Evolutionary conservation across 92 coral and sea anemone species (phyloP).

Genomic region (Epizoanthus illoricatus): DNA sequence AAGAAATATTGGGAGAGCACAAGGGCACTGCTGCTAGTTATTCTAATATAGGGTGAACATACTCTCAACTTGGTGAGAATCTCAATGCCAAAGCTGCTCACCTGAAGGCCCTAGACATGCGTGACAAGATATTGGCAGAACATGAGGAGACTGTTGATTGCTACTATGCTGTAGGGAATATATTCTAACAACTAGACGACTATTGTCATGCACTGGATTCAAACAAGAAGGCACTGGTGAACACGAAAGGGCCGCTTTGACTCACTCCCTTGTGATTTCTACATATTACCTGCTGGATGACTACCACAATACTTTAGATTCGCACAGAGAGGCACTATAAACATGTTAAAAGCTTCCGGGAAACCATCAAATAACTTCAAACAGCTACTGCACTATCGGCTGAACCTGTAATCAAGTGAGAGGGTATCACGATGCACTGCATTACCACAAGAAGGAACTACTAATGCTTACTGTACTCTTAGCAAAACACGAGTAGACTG

Average conservation of each 20-base stretch:
- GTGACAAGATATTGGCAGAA: not conserved
- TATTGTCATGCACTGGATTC: not conserved
- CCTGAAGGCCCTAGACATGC: not conserved
- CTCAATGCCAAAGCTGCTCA: no score
- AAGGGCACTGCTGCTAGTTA: not conserved
- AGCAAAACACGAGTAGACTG: not conserved
- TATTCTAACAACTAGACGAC: not conserved
- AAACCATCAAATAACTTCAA: not conserved
- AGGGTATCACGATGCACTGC: not conserved
- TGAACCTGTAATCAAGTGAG: not conserved
- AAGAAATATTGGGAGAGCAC: not conserved
- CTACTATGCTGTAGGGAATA: conserved; percentile 2
- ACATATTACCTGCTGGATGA: not conserved
- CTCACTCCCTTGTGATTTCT: not conserved
- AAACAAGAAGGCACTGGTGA: not conserved
- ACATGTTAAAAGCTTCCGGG: not conserved
- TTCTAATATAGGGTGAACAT: not conserved
- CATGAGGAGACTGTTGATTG: not conserved
- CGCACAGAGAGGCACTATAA: not conserved
- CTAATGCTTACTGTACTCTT: not conserved
- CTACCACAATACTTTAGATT: not conserved
- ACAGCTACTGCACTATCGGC: not conserved
- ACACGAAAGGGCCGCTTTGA: not conserved
- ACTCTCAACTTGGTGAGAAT: not conserved
- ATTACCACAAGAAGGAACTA: not conserved